Evolutionary conservation across 2,888 invertebrate genomes (phyloP), one percentile per base, ranked within the genome.

Genomic region (Halictus quadricinctus): DNA sequence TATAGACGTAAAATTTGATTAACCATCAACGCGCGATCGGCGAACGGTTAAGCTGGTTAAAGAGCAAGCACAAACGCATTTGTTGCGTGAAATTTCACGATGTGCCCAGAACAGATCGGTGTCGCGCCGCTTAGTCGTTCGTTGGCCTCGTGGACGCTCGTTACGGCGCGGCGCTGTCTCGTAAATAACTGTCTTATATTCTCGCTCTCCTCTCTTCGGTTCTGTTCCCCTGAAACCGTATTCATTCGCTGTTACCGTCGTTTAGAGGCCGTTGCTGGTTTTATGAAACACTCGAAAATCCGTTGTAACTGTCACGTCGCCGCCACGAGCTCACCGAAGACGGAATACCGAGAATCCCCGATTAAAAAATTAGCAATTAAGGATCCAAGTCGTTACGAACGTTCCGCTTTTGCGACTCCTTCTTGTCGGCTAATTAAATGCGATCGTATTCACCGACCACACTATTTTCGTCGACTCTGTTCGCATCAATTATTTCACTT

Each of bases 121-220:
- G 91, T 92, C 92, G 92, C 91, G 92, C 88, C 90, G 90, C 90
- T 92, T 91, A 90, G 91, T 87, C 91, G 92, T 91, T 90, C 90
- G 90, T 90, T 91, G 92, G 91, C 90, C 91, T 91, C 92, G 89
- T 82, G 89, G 88, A 88, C 89, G 91, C 93, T 93, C 93, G 93
- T 93, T 93, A 93, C 91, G 89, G 90, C 88, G 90, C 90, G 90
- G 85, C 90, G 91, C 93, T 93, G 93, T 92, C 93, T 93, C 93
- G 92, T 93, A 93, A 93, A 93, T 93, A 92, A 93, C 93, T 90
- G 89, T 86, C 93, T 91, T 91, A 91, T 91, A 92, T 92, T 91
- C 91, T 89, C 87, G 81, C 84, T 81, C 72, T 78, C 77, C 75
- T 82, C 87, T 79, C 81, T 82, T 79, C 81, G 83, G 73, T 72